phyloP scores from a whole-genome alignment of 2,797 vertebrate genomes.

The Pipistrellus pygmaeus region DNA sequence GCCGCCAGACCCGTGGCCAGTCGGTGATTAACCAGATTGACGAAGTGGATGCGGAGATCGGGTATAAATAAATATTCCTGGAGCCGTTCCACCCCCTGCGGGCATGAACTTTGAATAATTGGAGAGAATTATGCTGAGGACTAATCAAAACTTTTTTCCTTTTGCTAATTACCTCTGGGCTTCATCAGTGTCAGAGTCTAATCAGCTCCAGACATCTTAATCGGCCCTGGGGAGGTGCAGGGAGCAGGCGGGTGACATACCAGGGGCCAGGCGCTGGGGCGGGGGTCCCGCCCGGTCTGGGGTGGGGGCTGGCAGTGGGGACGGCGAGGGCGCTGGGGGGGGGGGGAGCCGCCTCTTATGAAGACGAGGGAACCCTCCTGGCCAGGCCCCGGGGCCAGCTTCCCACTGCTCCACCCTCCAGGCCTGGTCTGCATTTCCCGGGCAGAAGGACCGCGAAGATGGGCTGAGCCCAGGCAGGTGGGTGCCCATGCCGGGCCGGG shows the following conservation, averaged over 20 bases:
- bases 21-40: slow-evolving; percentile 88
- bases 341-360: rapidly evolving
- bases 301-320: not conserved
- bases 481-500: not conserved
- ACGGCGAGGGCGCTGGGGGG: too few species aligned
- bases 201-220: slow-evolving; percentile 92
- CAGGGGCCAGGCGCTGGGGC: not conserved
- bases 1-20: slow-evolving; percentile 83
- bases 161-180: slow-evolving; percentile 91
- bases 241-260: slow-evolving; percentile 81
- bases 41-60: slow-evolving; percentile 88
- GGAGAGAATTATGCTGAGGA: slow-evolving; percentile 92
- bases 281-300: not conserved
- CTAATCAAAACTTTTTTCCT: slow-evolving; percentile 91
- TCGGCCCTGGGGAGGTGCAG: slow-evolving; percentile 90
- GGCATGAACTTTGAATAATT: slow-evolving; percentile 94
- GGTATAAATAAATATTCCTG: slow-evolving; percentile 92
- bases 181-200: slow-evolving; percentile 92
- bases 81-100: slow-evolving; percentile 90
- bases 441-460: not conserved
- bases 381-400: rapidly evolving
- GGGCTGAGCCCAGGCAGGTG: not conserved
- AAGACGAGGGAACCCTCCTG: not conserved
- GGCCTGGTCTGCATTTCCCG: too few species aligned
- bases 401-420: not conserved